These are phyloP conservation scores for Philonicus albiceps DNA, from an alignment of 2,888 invertebrate species.

Conservation along the genomic window DNA sequence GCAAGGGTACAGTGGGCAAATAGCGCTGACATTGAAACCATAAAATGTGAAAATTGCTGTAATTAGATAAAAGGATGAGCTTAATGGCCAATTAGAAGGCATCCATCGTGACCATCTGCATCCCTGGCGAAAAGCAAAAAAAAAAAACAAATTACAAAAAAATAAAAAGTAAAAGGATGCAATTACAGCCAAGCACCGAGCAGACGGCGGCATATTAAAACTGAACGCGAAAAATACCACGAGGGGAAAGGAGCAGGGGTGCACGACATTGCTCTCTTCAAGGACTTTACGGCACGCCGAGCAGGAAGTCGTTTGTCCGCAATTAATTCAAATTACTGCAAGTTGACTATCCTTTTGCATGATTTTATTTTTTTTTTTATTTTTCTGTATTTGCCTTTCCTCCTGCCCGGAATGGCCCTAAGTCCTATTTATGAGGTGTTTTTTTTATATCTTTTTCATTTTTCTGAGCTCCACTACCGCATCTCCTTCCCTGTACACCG, in stretches of 20 bases:
- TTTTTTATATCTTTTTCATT: not conserved
- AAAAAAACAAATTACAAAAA: no score
- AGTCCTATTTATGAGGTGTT: constrained; percentile 7
- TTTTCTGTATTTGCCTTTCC: not conserved
- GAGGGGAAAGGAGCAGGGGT: not conserved
- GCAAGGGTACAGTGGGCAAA: not conserved
- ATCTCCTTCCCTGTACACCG: not conserved
- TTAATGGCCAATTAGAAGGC: constrained; percentile 23
- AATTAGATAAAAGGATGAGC: not conserved
- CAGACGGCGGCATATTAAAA: not conserved
- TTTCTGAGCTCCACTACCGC: not conserved
- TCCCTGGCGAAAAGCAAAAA: not conserved
- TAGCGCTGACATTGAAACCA: not conserved
- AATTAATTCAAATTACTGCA: constrained; percentile 44
- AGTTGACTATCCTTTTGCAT: constrained; percentile 9
- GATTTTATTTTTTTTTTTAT: not conserved
- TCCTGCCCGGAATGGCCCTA: not conserved
- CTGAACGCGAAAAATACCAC: not conserved
- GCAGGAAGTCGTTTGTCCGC: constrained; percentile 37
- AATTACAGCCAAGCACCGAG: not conserved
- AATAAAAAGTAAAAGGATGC: not conserved
- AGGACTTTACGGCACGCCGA: not conserved
- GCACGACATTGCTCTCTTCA: not conserved
- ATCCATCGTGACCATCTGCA: constrained; percentile 10
- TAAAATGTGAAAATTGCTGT: constrained; percentile 31